Evolutionary conservation across 2,888 invertebrate species (phyloP), one percentile per base, ranked within the genome.

Genomic region (Quadroppia sp.): DNA sequence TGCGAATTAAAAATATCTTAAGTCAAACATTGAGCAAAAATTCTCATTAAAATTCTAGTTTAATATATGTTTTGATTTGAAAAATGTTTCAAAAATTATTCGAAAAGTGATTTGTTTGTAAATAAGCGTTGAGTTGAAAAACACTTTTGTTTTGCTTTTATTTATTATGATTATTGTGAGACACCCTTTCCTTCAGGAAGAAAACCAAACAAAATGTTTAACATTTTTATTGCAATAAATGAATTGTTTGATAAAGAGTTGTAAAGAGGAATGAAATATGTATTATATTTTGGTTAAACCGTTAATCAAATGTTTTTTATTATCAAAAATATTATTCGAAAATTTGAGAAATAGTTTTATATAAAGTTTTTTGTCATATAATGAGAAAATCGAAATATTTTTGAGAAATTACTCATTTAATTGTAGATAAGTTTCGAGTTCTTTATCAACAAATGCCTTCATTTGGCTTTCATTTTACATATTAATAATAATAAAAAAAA

Each of bases 131-230:
- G 25, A 53, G 25, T 53, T 53, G 23, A 53, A 53, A 53, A 53
- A 53, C n/a, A 32, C 17, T 61, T 11, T 61, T n/a, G n/a, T n/a
- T n/a, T n/a, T n/a, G n/a, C n/a, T n/a, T n/a, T n/a, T n/a, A n/a
- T n/a, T n/a, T n/a, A n/a, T n/a, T n/a, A n/a, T n/a, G n/a, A n/a
- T n/a, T 25, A 20, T 48, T 53, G 25, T 15, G 32, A 61, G 61
- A 61, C 32, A 17, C 61, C 61, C 15, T 61, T 61, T 32, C 61
- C 15, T 61, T 61, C 61, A 61, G 61, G 61, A 61, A 61, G 61
- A 61, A 61, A 61, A 20, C 7, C 30, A 32, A 61, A 7, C 30
- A 61, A 61, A 61, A 32, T 32, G 9, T 20, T 6, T 20, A 53
- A 56, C 56, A 56, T 11, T 30, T 56, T 56, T 61, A 61, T 61